Base-by-base conservation (phyloP, 2,797 vertebrate species). In the Ptychadena robeensis region DNA sequence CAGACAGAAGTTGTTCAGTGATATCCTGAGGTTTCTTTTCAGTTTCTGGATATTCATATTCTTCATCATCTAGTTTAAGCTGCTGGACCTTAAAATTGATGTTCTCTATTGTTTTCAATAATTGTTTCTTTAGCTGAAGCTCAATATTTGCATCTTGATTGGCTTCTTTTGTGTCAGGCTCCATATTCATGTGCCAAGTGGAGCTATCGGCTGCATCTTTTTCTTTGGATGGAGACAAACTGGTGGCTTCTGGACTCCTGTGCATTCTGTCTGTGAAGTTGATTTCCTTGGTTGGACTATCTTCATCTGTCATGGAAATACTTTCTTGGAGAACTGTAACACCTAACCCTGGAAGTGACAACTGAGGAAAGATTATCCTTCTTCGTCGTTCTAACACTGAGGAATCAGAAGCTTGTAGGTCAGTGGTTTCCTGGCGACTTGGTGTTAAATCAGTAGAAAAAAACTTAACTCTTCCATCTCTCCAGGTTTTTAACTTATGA, bases 291-390 rank as follows among this genome's bases (percentile, higher is more conserved):
- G 44, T 40, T 15, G 72, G 27, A 6, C 30, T 32, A 27, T 64
- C 67, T 4, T 82, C 73, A 64, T 77, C 66, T 34, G 53, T 14
- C 48, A 76, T 77, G 22, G 57, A 68, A 77, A 82, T 82, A 25
- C 73, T 76, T 70, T 82, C 81, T 28, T 82, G 65, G 22, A 44
- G 73, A 22, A 82, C 37, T 1, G 65, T 76, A n/a, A 77, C 81
- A 69, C 88, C 82, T 53, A 64, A n/a, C 1, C 79, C 40, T 68
- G 35, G 27, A 53, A 37, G 34, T 53, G 67, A 72, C 15, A 30
- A 31, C 4, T 71, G 74, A 38, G 59, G 38, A 25, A 12, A 28
- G 2, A 65, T 32, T 4, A 30, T 8, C 57, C 59, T 77, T 2
- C 18, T 31, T 48, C 9, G 15, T 78, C 30, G 64, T 2, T 65